Percentiles rank a stretch among this genome's conserved stretches.
Conservation (phyloP, 2,797 vertebrate species). For the Agapornis canus region DNA sequence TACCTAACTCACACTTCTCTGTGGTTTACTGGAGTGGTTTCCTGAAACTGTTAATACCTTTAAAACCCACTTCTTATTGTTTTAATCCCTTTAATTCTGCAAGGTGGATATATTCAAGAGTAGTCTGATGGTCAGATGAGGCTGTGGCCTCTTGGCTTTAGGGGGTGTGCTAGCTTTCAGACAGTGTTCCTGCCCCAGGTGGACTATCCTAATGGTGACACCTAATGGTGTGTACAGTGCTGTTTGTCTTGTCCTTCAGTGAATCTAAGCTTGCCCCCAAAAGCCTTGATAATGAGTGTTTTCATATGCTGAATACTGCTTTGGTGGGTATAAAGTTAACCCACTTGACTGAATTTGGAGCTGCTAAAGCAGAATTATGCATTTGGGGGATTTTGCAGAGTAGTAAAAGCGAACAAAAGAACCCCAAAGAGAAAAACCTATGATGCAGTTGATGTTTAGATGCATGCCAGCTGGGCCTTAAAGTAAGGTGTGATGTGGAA, state of each 20-base stretch:
- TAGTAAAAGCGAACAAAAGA: neutral
- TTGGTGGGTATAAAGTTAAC: neutral
- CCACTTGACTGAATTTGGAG: neutral
- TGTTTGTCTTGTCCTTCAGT: neutral
- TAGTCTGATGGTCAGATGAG: accelerated
- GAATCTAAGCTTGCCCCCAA: neutral
- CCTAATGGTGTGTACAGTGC: accelerated
- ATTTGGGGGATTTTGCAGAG: neutral
- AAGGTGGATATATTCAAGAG: accelerated
- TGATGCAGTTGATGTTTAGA: neutral
- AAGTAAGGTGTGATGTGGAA: neutral
- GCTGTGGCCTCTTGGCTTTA: neutral
- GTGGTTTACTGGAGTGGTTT: neutral
- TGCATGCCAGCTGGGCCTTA: neutral
- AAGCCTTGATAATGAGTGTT: neutral
- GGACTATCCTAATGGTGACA: neutral
- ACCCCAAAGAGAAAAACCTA: neutral
- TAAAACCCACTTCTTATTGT: neutral
- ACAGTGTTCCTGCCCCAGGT: neutral
- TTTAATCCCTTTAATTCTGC: neutral
- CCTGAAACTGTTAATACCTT: neutral
- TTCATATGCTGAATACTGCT: neutral
- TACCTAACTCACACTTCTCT: neutral
- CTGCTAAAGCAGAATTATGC: neutral
- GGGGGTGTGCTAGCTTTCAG: neutral